Conservation (phyloP, 2,113 vertebrate species). For the Podarcis cretensis region DNA sequence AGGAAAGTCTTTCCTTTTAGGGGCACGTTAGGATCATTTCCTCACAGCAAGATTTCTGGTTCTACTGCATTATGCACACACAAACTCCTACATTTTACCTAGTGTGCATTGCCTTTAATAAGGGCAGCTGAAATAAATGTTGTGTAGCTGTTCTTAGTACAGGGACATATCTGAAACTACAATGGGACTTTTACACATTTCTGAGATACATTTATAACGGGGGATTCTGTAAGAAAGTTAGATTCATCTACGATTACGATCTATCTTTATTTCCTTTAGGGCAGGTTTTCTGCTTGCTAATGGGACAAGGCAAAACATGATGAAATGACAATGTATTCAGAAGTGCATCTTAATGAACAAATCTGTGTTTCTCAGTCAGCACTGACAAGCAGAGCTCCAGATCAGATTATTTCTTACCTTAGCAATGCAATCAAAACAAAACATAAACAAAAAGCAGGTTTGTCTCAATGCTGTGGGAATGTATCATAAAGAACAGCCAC, state of each 20-base stretch:
- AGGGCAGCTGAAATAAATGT: slow-evolving; percentile 59
- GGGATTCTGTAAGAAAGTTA: slow-evolving; percentile 41
- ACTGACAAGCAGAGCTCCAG: slow-evolving; percentile 61
- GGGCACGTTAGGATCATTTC: slow-evolving; percentile 80
- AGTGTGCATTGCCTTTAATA: slow-evolving; percentile 58
- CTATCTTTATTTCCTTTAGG: slow-evolving; percentile 56
- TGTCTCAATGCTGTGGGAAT: slow-evolving; percentile 39
- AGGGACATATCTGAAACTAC: slow-evolving; percentile 39
- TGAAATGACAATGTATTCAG: slow-evolving; percentile 55
- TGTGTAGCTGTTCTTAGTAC: slow-evolving; percentile 10
- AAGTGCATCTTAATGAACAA: slow-evolving; percentile 70
- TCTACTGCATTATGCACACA: slow-evolving; percentile 61
- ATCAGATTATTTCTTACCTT: slow-evolving; percentile 60
- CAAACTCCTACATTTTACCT: slow-evolving; percentile 52
- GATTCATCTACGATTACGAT: slow-evolving; percentile 60
- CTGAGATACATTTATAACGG: slow-evolving; percentile 44
- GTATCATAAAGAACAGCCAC: not conserved
- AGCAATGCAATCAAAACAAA: slow-evolving; percentile 61
- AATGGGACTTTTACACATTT: slow-evolving; percentile 53
- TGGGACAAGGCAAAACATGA: slow-evolving; percentile 69
- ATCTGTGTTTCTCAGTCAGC: slow-evolving; percentile 51
- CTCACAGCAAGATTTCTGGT: slow-evolving; percentile 77
- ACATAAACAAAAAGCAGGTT: slow-evolving; percentile 62
- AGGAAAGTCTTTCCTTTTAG: slow-evolving; percentile 75
- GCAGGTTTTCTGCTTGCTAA: slow-evolving; percentile 63